phyloP scores from a whole-genome alignment of 1,140 invertebrate species.

The Mylabris phalerata region DNA sequence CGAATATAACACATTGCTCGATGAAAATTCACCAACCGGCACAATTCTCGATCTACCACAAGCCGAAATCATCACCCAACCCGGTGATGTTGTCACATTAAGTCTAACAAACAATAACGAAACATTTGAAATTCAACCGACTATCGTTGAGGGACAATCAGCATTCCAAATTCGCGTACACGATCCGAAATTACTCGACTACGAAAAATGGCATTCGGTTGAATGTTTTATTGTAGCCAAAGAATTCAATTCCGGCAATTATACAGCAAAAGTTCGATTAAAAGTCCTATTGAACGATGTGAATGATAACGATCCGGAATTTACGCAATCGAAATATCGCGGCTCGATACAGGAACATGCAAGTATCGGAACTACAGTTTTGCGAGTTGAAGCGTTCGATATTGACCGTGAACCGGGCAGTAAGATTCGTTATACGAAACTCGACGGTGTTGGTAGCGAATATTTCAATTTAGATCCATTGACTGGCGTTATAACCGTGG shows the following conservation, averaged over 20 bases:
- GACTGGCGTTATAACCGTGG: slow-evolving; percentile 70
- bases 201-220: slow-evolving; percentile 66
- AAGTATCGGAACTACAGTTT: slow-evolving; percentile 53
- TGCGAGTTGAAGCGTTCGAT: slow-evolving; percentile 70
- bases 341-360: slow-evolving; percentile 74
- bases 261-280: slow-evolving; percentile 64
- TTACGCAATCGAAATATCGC: slow-evolving; percentile 63
- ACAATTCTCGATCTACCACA: slow-evolving; percentile 64
- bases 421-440: slow-evolving; percentile 64
- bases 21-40: slow-evolving; percentile 78
- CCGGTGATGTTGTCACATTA: slow-evolving; percentile 77
- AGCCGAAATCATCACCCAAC: slow-evolving; percentile 48
- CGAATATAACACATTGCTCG: slow-evolving; percentile 50
- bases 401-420: slow-evolving; percentile 65
- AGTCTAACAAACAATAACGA: slow-evolving; percentile 73
- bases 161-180: slow-evolving; percentile 77
- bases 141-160: slow-evolving; percentile 70
- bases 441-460: slow-evolving; percentile 25
- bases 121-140: slow-evolving; percentile 80
- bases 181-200: slow-evolving; percentile 75
- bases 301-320: slow-evolving; percentile 85
- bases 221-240: slow-evolving; percentile 72
- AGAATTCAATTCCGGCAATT: slow-evolving; percentile 67
- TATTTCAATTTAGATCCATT: slow-evolving; percentile 66
- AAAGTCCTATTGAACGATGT: slow-evolving; percentile 77